Conservation (phyloP, 2,113 vertebrate genomes). For the Lagopus leucura region DNA sequence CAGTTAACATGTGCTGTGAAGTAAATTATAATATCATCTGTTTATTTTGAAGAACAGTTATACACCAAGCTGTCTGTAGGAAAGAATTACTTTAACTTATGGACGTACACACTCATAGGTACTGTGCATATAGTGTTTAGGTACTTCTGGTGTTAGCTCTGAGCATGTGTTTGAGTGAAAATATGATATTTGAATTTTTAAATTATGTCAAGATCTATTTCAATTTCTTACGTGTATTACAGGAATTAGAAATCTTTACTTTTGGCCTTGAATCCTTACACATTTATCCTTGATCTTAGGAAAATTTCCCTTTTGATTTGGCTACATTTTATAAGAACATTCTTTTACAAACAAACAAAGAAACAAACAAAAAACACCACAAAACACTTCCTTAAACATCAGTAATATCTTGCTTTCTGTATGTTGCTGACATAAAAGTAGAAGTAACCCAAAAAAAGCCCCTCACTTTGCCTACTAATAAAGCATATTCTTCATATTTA, state of each 20-base stretch:
- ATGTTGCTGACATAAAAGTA: not conserved
- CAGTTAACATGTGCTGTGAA: not conserved
- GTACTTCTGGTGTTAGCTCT: not conserved
- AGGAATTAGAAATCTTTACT: not conserved
- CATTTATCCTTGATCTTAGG: not conserved
- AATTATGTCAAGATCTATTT: not conserved
- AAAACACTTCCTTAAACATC: not conserved
- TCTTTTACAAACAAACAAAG: fast-evolving
- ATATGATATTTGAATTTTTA: not conserved
- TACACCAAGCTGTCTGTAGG: not conserved
- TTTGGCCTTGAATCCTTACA: not conserved
- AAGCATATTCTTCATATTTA: not conserved
- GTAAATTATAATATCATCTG: not conserved
- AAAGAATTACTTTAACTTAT: not conserved
- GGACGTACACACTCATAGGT: not conserved
- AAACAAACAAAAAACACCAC: not conserved
- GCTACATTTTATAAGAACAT: not conserved
- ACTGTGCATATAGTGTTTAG: not conserved
- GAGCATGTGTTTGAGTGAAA: not conserved
- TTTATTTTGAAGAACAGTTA: not conserved
- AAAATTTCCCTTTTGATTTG: not conserved
- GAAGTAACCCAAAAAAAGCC: fast-evolving
- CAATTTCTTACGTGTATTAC: not conserved
- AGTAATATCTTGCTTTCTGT: not conserved
- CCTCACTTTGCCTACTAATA: not conserved